phyloP scores from a whole-genome alignment of 2,113 vertebrate species.

The Gnathonemus echidnorhynchus region DNA sequence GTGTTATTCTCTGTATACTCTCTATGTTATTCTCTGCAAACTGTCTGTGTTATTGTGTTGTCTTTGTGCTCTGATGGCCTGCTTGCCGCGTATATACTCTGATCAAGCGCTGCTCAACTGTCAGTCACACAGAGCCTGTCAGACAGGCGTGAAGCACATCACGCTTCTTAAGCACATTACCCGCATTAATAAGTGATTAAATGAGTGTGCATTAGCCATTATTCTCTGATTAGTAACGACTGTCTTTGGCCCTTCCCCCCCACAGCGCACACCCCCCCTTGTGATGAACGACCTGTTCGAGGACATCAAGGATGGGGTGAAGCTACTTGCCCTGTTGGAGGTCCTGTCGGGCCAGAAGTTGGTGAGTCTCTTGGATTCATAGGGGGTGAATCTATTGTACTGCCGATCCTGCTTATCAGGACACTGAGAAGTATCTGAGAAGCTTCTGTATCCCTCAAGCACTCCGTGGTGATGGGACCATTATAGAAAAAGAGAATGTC shows the following conservation, averaged over 20 bases:
- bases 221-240: neutral
- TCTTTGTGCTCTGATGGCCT: neutral
- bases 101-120: neutral
- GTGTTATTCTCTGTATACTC: neutral
- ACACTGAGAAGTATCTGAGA: neutral
- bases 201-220: neutral
- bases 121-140: neutral
- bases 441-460: neutral
- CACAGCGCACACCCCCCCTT: conserved; percentile 9
- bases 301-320: conserved; percentile 89
- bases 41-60: neutral
- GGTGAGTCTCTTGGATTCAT: conserved; percentile 58
- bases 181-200: neutral
- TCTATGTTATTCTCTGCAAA: neutral
- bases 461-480: neutral
- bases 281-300: conserved; percentile 83
- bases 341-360: conserved; percentile 85
- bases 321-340: conserved; percentile 81
- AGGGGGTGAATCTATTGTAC: neutral
- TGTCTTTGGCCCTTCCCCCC: neutral
- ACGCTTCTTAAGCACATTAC: neutral
- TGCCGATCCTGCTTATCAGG: neutral
- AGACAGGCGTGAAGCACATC: neutral
- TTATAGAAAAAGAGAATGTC: neutral
- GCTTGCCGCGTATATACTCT: neutral